phyloP scores from a whole-genome alignment of 2,797 vertebrate genomes.

The Diplodus puntazzo region DNA sequence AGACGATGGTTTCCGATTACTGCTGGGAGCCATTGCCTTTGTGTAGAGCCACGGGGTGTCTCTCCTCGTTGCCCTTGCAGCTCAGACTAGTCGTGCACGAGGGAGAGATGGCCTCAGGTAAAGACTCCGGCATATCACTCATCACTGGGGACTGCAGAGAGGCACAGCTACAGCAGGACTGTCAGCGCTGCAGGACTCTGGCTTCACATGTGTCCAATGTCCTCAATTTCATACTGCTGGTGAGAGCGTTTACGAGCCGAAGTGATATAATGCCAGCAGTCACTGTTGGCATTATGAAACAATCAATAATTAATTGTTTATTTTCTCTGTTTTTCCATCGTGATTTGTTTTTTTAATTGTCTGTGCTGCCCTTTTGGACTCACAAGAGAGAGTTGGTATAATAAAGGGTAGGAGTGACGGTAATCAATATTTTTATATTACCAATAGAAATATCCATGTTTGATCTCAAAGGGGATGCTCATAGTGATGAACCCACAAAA shows the following conservation, averaged over 20 bases:
- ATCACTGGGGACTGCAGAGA: conserved; percentile 62
- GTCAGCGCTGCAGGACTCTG: conserved; percentile 48
- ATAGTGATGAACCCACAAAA: conserved; percentile 3
- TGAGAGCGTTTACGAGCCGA: conserved; percentile 32
- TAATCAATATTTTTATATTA: conserved; percentile 39
- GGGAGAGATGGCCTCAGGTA: conserved; percentile 75
- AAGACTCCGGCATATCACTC: conserved; percentile 71
- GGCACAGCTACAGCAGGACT: conserved; percentile 44
- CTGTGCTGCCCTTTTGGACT: conserved; percentile 19
- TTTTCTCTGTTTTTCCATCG: conserved; percentile 19
- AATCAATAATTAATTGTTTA: conserved; percentile 19
- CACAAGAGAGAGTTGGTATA: conserved; percentile 6
- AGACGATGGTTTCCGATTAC: conserved; percentile 76
- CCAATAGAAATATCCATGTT: neutral
- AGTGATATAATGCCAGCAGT: conserved; percentile 4
- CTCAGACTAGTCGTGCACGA: conserved; percentile 60
- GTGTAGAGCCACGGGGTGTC: conserved; percentile 75
- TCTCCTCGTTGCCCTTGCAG: conserved; percentile 79
- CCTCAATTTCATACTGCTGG: conserved; percentile 44
- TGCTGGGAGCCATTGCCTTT: conserved; percentile 67
- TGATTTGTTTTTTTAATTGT: conserved; percentile 15
- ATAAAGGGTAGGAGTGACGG: conserved; percentile 34
- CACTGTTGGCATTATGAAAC: conserved; percentile 11
- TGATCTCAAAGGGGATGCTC: neutral
- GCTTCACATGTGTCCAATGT: conserved; percentile 53